Base-by-base conservation (phyloP, 2,888 invertebrate genomes). In the Zaprionus obscuricornis region DNA sequence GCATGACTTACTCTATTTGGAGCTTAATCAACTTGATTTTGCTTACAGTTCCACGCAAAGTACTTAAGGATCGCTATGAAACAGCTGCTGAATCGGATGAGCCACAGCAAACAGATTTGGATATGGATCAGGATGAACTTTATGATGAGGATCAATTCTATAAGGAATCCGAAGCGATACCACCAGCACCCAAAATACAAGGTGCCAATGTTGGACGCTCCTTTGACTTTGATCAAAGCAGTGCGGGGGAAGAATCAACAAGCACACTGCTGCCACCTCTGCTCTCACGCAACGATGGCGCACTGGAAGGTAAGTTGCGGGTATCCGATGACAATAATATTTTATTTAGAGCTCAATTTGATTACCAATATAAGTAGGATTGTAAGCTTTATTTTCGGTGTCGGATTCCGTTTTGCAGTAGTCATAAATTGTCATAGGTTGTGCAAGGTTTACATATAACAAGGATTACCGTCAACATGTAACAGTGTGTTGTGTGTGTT, bases 31-130 rank as follows among this genome's bases (percentile, higher is more conserved):
- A 14, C 1, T 18, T 3, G n/a, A n/a, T 1, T n/a, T 33, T 3
- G 3, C 31, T 90, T 88, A 1, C 91, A 96, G 96, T 96, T 67
- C 96, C 96, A 2, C 92, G 96, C 68, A 95, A 94, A 87, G 96
- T 97, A 47, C 91, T 96, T 63, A 95, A 95, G 87, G 95, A 96
- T 90, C 93, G 94, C 73, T 96, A 94, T 90, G 95, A 96, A 87
- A 95, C 95, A 63, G 93, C 93, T 18, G 92, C 94, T 39, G 95
- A 96, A 89, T 92, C 94, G 66, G 96, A 96, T 88, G 96, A 96
- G 88, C 92, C 93, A 66, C 92, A 92, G 73, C 92, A 91, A 71
- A 89, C 89, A 20, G 91, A 91, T 58, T 84, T 90, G 16, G 92
- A 92, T 58, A 89, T 91, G 64, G 91, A 91, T 46, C 91, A 91